A percentile compares a stretch with the other conserved stretches of the same genome.
Conservation (phyloP, 2,113 vertebrate species). For the Pontoporia blainvillei region DNA sequence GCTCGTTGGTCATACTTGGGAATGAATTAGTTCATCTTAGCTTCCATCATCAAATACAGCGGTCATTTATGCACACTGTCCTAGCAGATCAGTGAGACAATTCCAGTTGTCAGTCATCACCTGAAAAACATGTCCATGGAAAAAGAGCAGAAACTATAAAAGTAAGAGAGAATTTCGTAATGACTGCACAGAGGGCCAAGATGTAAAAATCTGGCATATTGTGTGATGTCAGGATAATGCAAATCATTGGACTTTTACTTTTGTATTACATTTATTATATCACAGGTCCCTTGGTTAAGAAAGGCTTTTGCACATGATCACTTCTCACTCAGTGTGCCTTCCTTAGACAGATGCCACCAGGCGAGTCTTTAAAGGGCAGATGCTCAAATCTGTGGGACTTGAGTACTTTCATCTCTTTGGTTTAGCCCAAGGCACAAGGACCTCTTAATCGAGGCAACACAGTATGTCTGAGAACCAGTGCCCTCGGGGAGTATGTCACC, state of each 20-base stretch:
- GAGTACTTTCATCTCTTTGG: conserved; percentile 34
- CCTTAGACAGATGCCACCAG: conserved; percentile 17
- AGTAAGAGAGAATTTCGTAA: neutral
- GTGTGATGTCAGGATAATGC: neutral
- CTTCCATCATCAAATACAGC: neutral
- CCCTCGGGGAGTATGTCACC: conserved; percentile 2
- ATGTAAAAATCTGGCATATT: neutral
- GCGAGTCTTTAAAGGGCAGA: conserved; percentile 37
- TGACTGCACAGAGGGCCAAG: neutral
- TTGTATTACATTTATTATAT: neutral
- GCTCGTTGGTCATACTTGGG: neutral
- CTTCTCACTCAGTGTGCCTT: neutral
- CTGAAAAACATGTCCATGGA: neutral
- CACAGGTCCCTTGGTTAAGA: conserved; percentile 15
- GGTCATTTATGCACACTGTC: neutral
- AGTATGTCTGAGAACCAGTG: neutral
- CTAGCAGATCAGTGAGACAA: neutral
- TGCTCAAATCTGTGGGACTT: conserved; percentile 34
- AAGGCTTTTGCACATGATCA: neutral
- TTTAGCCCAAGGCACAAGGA: conserved; percentile 45
- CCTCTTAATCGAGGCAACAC: conserved; percentile 10
- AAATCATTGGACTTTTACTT: conserved; percentile 5
- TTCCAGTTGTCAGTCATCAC: neutral
- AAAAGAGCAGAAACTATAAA: neutral
- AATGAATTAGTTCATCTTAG: conserved; percentile 23